Evolutionary conservation across 2,888 invertebrate genomes (phyloP), one percentile per base, ranked within the genome.

Genomic region (Periphyllus acericola): DNA sequence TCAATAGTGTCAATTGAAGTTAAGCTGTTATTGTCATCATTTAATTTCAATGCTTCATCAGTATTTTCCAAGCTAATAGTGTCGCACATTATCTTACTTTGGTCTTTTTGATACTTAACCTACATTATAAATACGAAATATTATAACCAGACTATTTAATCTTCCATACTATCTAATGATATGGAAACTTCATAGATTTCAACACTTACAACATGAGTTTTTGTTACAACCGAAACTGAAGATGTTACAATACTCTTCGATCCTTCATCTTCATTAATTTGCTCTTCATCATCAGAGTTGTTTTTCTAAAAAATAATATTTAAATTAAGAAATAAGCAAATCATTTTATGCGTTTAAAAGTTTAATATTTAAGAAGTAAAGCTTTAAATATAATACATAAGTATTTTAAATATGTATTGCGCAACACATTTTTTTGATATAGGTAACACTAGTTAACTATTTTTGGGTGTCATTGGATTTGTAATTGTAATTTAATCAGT

Each of bases 161-260:
- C 3, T 29, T 46, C 0, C 68, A 29, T 14, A 29, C 14, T 68
- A 29, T 29, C 14, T 29, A 36, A 32, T 36, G 4, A 74, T 21
- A 25, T 36, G 4, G 8, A 4, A 72, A 36, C 6, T 36, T 36
- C 3, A 46, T 21, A 9, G 0, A 74, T 74, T 36, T n/a, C 0
- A 74, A 60, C 25, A 74, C 84, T 32, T 76, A 84, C 84, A 46
- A 84, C 14, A 32, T 76, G 84, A 9, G 84, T 68, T 68, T 85
- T 85, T 34, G 78, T 85, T 11, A 78, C 76, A 78, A n/a, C 4
- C 21, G 34, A 68, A 1, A 68, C 32, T 52, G 75, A 66, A 4
- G 75, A 4, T 46, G 66, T 75, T 75, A 40, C 29, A 75, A 68
- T 68, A 68, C 76, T 17, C 25, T 1, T 52, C 3, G 84, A 78